These are phyloP conservation scores for Poecile atricapillus DNA, from an alignment of 2,113 vertebrate genomes.

Conservation along the genomic window DNA sequence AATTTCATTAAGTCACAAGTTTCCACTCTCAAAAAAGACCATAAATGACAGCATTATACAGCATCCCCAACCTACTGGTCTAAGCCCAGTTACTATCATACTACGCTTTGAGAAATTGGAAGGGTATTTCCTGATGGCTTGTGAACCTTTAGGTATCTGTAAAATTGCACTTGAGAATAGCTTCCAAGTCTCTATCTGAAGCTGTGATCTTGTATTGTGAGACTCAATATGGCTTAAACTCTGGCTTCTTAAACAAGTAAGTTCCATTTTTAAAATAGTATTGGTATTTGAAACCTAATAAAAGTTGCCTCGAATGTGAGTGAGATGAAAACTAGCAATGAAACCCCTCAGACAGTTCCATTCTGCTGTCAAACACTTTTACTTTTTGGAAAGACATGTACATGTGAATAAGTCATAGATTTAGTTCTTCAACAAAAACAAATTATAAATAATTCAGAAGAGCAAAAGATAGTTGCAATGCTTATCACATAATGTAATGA, in stretches of 20 bases:
- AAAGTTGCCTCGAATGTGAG: background rate
- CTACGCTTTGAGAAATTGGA: background rate
- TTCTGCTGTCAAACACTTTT: background rate
- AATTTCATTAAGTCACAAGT: background rate
- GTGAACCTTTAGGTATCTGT: background rate
- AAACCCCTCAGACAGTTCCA: background rate
- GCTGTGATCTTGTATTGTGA: background rate
- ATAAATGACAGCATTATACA: background rate
- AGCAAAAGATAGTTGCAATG: background rate
- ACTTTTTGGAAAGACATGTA: background rate
- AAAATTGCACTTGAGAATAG: background rate
- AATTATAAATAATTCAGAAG: background rate
- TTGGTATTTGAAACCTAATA: background rate
- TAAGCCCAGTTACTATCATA: background rate
- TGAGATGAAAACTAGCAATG: background rate
- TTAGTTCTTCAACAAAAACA: background rate
- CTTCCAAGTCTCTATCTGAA: background rate
- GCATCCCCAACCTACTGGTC: background rate
- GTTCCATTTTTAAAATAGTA: background rate
- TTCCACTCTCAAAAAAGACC: background rate
- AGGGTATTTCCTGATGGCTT: background rate
- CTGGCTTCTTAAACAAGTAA: background rate
- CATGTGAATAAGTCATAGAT: background rate
- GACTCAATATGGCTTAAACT: background rate
- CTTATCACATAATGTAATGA: background rate